These are phyloP conservation scores for Lumbricus terrestris DNA, from an alignment of 2,888 invertebrate genomes.

Conservation along the genomic window DNA sequence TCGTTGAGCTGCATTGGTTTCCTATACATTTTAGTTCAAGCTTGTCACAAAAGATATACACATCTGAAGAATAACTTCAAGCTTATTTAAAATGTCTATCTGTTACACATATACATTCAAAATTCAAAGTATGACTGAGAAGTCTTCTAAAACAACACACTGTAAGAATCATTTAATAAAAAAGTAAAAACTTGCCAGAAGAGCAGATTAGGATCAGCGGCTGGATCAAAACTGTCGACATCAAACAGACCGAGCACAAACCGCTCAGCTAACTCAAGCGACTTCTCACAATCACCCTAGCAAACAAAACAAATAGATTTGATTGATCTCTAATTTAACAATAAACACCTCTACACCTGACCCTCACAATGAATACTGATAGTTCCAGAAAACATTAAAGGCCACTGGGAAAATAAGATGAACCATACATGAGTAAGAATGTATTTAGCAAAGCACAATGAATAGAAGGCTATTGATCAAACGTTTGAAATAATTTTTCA, in stretches of 20 bases:
- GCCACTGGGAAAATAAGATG: background rate
- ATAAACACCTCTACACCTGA: background rate
- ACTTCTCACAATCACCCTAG: background rate
- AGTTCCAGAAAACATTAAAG: background rate
- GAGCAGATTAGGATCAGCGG: conserved; percentile 8
- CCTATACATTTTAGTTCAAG: too few species aligned
- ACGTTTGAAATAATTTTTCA: background rate
- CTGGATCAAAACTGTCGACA: background rate
- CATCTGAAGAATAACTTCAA: too few species aligned
- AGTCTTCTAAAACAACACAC: background rate
- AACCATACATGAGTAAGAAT: background rate
- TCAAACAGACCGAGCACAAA: background rate
- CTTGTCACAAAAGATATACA: too few species aligned
- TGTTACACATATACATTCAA: background rate
- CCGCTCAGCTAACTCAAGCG: background rate
- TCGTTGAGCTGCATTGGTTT: too few species aligned
- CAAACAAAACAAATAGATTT: background rate
- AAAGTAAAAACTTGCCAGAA: conserved; percentile 9
- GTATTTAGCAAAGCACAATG: background rate
- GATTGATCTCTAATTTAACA: background rate
- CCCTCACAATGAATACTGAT: background rate
- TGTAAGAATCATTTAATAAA: background rate
- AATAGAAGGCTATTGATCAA: background rate
- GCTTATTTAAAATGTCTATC: too few species aligned
- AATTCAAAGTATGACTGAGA: background rate